Base-by-base conservation (phyloP, 2,797 vertebrate genomes). In the Thunnus albacares region DNA sequence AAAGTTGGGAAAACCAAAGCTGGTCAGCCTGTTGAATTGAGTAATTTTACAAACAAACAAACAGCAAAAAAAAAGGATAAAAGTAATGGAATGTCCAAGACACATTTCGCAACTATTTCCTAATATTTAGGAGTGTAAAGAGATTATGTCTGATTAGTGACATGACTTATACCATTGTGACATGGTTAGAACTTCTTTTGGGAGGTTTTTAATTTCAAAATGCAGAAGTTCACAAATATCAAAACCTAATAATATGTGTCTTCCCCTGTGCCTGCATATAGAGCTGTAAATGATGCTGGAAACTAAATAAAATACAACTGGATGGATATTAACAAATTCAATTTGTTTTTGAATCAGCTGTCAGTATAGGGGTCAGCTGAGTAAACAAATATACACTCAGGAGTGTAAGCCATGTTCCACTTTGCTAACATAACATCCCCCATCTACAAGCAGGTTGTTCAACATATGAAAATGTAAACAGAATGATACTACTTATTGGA, bases 121-220 rank as follows among this genome's bases (percentile, higher is more conserved):
- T 94, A 92, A 94, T 93, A 93, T 93, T 94, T 94, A 93, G 93
- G 93, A 93, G 77, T 87, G 68, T 80, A 71, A 84, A 82, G 24
- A 38, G 57, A 82, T 70, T 6, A 41, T 88, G 75, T 88, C 65
- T 80, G 51, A 80, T 81, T 67, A n/a, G 18, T 64, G 82, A 83
- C 70, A 82, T 86, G 61, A 68, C 61, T 81, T 71, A 57, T 60
- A 47, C 38, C 17, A 38, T 43, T 66, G 7, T 52, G 5, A 68
- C 13, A 58, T 62, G 33, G 65, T 41, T 43, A 41, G 30, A 66
- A 51, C 30, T 58, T 43, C 26, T 61, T 43, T 55, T 51, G 10
- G 17, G 14, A 26, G n/a, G 18, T n/a, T 77, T 59, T 75, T 72
- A 15, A 74, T 68, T 75, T 79, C 6, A 82, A 64, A 75, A 66